A percentile compares a stretch with the other conserved stretches of the same genome.
These are phyloP conservation scores for Parnassius orleans DNA, from an alignment of 2,888 invertebrate species.

Conservation along the genomic window DNA sequence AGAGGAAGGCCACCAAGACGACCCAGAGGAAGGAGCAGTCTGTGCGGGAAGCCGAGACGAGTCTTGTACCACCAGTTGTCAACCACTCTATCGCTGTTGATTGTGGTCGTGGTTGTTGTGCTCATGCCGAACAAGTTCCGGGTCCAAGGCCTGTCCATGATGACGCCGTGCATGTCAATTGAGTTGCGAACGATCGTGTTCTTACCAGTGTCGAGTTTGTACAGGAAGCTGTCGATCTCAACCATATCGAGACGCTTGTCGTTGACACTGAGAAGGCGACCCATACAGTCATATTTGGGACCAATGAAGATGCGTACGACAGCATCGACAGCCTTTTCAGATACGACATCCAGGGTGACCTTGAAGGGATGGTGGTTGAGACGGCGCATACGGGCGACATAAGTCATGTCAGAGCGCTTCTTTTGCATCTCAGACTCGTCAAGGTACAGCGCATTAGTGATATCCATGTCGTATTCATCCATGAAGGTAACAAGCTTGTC, in stretches of 20 bases:
- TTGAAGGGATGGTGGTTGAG: constrained; percentile 85
- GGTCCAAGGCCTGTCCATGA: constrained; percentile 80
- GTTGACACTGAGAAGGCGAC: constrained; percentile 75
- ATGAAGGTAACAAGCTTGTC: constrained; percentile 86
- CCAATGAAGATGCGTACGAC: constrained; percentile 85
- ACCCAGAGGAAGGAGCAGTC: constrained; percentile 87
- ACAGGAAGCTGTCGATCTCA: constrained; percentile 78
- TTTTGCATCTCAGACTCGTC: constrained; percentile 72
- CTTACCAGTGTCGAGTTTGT: constrained; percentile 83
- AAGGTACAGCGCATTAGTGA: constrained; percentile 82
- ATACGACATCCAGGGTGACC: constrained; percentile 78
- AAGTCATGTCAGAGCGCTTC: constrained; percentile 68
- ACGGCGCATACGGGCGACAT: constrained; percentile 81
- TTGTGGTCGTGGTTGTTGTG: constrained; percentile 51
- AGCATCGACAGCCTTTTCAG: constrained; percentile 79
- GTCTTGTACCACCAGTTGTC: constrained; percentile 78
- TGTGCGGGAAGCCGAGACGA: constrained; percentile 83
- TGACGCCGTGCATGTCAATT: constrained; percentile 82
- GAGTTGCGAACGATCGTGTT: constrained; percentile 86
- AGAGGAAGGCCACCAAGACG: constrained; percentile 82
- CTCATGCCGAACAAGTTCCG: constrained; percentile 48
- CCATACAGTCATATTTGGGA: constrained; percentile 85
- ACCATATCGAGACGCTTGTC: constrained; percentile 70
- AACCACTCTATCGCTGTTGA: constrained; percentile 73
- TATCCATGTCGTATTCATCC: constrained; percentile 84